Evolutionary conservation across 2,888 invertebrate genomes (phyloP), one percentile per base, ranked within the genome.

Genomic region (Serrognathus titanus): DNA sequence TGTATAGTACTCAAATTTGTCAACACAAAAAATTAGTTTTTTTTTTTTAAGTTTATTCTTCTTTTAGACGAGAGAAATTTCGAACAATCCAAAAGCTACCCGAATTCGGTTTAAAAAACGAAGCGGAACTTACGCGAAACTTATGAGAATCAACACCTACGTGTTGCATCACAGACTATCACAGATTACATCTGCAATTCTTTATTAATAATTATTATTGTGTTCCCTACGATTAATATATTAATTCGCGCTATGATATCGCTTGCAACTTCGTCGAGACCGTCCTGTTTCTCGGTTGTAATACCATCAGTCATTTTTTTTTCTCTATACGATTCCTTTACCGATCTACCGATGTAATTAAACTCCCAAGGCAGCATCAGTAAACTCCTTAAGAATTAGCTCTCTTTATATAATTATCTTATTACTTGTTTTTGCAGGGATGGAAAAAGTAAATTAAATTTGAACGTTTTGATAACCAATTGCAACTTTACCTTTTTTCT

Each of bases 111-210:
- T 31, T 31, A 6, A 8, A 37, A 48, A 48, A 48, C 12, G 49
- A 49, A 45, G 20, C 45, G 45, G 24, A 20, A 24, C 24, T 12
- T 48, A 48, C 48, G 20, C 24, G 43, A 50, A 50, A 55, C 49
- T 40, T 12, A 63, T 51, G 55, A 63, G 55, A 59, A 62, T 60
- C 61, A 59, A 61, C 53, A 55, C 38, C 49, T 57, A 52, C 52
- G 51, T 54, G 55, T 69, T 73, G 71, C 73, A 76, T 76, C 76
- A 76, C 75, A 76, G 73, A 71, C 71, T 76, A 76, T 76, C 75
- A 75, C 76, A 77, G 75, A 75, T 73, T 70, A 70, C 64, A 75
- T 77, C 76, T 77, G 76, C 71, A 76, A 76, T 75, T 73, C 64
- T 70, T 69, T 70, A 60, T 65, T 64, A 48, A 56, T 50, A 47